Percentiles rank a stretch among this genome's conserved stretches.
phyloP scores from a whole-genome alignment of 2,888 invertebrate species.

The Eristalinus sepulchralis region DNA sequence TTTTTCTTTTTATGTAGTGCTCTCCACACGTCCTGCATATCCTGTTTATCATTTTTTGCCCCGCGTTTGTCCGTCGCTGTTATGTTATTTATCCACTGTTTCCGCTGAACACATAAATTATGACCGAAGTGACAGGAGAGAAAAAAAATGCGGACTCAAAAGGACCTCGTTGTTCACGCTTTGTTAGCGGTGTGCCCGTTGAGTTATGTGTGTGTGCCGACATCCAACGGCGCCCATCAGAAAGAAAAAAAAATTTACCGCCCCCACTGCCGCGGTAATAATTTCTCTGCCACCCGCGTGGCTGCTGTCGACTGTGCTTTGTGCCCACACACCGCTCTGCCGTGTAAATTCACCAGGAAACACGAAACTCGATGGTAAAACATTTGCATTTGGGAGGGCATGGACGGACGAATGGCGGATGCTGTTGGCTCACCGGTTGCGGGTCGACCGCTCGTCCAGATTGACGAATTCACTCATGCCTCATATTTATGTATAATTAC shows the following conservation, averaged over 20 bases:
- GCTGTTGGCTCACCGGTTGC: not conserved
- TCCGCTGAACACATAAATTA: conserved; percentile 52
- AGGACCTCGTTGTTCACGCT: not conserved
- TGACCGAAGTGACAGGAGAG: conserved; percentile 51
- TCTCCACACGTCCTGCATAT: not conserved
- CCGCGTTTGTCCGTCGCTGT: not conserved
- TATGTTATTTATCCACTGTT: conserved; percentile 18
- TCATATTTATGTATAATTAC: conserved; percentile 53
- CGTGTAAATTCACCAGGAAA: conserved; percentile 57
- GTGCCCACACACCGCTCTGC: not conserved
- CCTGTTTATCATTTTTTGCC: not conserved
- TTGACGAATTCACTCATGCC: conserved; percentile 34
- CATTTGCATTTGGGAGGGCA: conserved; percentile 43
- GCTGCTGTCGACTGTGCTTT: not conserved
- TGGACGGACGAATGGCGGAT: too few species aligned
- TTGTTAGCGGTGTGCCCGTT: not conserved
- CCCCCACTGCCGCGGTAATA: conserved; percentile 57
- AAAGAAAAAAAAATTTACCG: not conserved
- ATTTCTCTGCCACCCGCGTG: conserved; percentile 57
- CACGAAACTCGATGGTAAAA: conserved; percentile 40
- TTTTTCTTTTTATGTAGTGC: too few species aligned
- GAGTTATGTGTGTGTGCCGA: not conserved
- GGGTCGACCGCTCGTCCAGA: conserved; percentile 15
- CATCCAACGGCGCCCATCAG: too few species aligned
- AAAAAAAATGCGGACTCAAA: conserved; percentile 30